A percentile compares a stretch with the other conserved stretches of the same genome.
Conservation (phyloP, 1,140 invertebrate genomes). For the Solen grandis region DNA sequence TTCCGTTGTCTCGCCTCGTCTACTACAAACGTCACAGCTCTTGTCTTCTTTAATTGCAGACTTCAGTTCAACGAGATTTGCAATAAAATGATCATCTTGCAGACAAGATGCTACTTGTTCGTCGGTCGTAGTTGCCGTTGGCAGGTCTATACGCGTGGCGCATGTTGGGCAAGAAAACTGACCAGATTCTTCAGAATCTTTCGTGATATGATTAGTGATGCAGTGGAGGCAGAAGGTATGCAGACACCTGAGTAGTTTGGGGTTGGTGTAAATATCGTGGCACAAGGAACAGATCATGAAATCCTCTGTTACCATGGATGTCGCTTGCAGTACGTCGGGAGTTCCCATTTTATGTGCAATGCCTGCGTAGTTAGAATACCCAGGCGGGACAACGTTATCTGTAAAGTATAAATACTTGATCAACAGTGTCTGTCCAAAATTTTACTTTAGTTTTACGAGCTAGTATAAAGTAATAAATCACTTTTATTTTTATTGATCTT, state of each 20-base stretch:
- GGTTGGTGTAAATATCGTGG: conserved; percentile 57
- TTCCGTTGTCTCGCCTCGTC: conserved; percentile 51
- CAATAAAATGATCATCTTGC: conserved; percentile 65
- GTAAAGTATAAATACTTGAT: no score
- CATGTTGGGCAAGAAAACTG: conserved; percentile 74
- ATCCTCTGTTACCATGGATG: conserved; percentile 39
- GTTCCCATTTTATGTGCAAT: conserved; percentile 41
- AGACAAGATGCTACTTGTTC: conserved; percentile 59
- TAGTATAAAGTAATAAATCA: no score
- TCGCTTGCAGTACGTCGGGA: conserved; percentile 42
- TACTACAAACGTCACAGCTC: conserved; percentile 68
- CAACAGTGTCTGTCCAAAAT: no score
- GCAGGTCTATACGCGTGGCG: conserved; percentile 63
- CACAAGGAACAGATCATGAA: conserved; percentile 56
- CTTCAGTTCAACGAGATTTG: conserved; percentile 63
- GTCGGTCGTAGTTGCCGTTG: conserved; percentile 33
- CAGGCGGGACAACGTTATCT: no score
- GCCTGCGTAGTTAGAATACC: no score
- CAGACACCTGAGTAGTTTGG: conserved; percentile 77
- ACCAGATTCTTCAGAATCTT: conserved; percentile 55
- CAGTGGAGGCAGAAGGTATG: conserved; percentile 77
- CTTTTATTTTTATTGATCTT: no score
- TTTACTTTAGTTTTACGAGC: no score
- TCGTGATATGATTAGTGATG: conserved; percentile 66
- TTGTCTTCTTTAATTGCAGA: conserved; percentile 62